Base-by-base conservation (phyloP, 1,140 invertebrate species). In the Galleria mellonella region DNA sequence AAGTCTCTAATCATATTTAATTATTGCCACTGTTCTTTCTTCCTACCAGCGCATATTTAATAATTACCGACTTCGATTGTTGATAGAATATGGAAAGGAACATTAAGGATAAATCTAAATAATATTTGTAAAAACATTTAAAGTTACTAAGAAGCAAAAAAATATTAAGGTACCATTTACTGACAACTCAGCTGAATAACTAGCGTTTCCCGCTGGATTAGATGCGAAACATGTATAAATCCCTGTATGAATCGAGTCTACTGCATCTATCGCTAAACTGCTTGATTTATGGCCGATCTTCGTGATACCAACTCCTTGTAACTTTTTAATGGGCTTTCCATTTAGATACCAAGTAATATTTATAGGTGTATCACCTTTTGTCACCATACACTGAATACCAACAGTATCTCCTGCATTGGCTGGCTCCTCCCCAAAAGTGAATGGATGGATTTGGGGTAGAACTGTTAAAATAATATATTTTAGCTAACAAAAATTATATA, bases 331-430 rank as follows among this genome's bases (percentile, higher is more conserved):
- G n/a, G 86, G 60, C 43, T 85, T 83, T 50, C 82, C 86, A 57
- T 91, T 89, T 48, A 90, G 82, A 31, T 82, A 79, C 92, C 93
- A 94, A 6, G 87, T 88, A 29, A 95, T 93, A 51, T 89, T 89
- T 31, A 95, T 87, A 0, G 94, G 93, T 46, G 90, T 86, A 66
- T 94, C 93, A 4, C 94, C 94, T 66, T 93, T 93, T 43, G 90
- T 89, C 31, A 93, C 90, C 47, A 89, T 90, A 72, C 93, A 94
- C 33, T 89, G 87, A 41, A 88, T 81, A 28, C 87, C 88, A 28
- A 88, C 88, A 32, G 87, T 88, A 31, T 90, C 89, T 12, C 89
- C 89, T 29, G 87, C 83, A 65, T 90, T 90, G 35, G 89, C 83
- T 50, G 89, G 86, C 51, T 89, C 88, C 36, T 91, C 89, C 32